Evolutionary conservation across 1,140 invertebrate genomes (phyloP), one percentile per base, ranked within the genome.

Genomic region (Drosophila malerkotliana): DNA sequence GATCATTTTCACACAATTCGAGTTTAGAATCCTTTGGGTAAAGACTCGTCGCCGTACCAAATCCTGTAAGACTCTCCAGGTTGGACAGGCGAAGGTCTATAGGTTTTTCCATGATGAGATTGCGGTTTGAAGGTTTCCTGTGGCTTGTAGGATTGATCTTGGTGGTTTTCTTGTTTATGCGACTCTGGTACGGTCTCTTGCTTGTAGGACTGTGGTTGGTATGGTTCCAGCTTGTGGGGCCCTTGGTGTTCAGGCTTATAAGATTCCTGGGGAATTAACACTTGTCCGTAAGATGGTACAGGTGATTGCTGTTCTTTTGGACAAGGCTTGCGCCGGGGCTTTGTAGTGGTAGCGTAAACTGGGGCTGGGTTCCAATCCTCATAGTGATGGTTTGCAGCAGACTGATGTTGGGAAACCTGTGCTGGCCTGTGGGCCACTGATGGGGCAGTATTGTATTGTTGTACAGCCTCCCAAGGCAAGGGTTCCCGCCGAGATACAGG

Each of bases 381-480:
- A 4, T 57, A 49, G 26, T 59, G 51, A 5, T 32, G 28, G 4
- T 34, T 34, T 39, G 77, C 21, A 3, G 34, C 39, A 39, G 79
- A 44, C n/a, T 73, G 58, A 18, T 14, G 41, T 1, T 44, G 41
- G 14, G 41, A 44, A 18, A 15, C 41, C 6, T 14, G 14, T 18
- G 8, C 14, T 44, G 41, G n/a, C 8, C 15, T 14, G 41, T 15
- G 41, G 4, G 9, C n/a, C 15, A 8, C 1, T 5, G 7, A n/a
- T 41, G 39, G 39, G 14, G 39, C 41, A 44, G 41, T 1, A 47
- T 47, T 4, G 15, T 72, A 72, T n/a, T 10, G 45, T 0, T 61
- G 12, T 0, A 14, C 51, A 15, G 15, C 24, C 34, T 88, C 78
- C 82, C 82, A 87, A 7, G 82, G 82, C n/a, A 87, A 15, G 3